phyloP scores from a whole-genome alignment of 2,113 vertebrate genomes.

The Tauraco erythrolophus region DNA sequence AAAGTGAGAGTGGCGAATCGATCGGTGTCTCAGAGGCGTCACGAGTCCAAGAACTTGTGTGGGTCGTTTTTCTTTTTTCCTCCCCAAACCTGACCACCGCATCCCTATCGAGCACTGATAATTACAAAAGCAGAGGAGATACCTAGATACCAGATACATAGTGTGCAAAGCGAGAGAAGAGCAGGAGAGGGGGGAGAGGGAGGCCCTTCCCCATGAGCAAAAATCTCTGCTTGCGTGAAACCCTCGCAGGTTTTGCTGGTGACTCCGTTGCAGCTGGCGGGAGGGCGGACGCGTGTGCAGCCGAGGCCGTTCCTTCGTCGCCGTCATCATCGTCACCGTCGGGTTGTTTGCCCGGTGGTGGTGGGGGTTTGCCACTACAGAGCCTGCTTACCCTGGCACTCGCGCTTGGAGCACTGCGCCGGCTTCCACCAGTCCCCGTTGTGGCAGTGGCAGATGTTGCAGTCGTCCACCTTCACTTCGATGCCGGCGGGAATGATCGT shows the following conservation, averaged over 20 bases:
- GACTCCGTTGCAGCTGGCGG: conserved; percentile 66
- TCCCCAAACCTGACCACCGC: not conserved
- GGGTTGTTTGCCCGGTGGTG: not conserved
- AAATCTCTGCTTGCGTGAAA: conserved; percentile 56
- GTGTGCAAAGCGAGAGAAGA: conserved; percentile 21
- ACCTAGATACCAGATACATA: not conserved
- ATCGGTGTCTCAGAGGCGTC: not conserved
- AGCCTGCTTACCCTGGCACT: conserved; percentile 95
- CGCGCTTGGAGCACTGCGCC: conserved; percentile 95
- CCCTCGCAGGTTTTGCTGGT: conserved; percentile 70
- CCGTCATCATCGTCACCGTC: conserved; percentile 16
- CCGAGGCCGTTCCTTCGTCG: not conserved
- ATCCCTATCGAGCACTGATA: conserved; percentile 36
- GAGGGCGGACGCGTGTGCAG: conserved; percentile 21
- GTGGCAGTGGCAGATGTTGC: conserved; percentile 99
- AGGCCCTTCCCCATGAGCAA: not conserved
- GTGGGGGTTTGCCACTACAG: conserved; percentile 77
- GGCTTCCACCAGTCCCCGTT: conserved; percentile 99
- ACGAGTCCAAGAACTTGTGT: not conserved
- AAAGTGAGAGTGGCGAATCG: not conserved
- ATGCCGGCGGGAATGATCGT: conserved; percentile 98
- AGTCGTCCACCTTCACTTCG: conserved; percentile 99
- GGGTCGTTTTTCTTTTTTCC: not conserved
- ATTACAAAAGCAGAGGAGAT: conserved; percentile 45
- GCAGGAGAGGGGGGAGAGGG: not conserved